Base-by-base conservation (phyloP, 2,113 vertebrate genomes). In the Thomomys bottae region DNA sequence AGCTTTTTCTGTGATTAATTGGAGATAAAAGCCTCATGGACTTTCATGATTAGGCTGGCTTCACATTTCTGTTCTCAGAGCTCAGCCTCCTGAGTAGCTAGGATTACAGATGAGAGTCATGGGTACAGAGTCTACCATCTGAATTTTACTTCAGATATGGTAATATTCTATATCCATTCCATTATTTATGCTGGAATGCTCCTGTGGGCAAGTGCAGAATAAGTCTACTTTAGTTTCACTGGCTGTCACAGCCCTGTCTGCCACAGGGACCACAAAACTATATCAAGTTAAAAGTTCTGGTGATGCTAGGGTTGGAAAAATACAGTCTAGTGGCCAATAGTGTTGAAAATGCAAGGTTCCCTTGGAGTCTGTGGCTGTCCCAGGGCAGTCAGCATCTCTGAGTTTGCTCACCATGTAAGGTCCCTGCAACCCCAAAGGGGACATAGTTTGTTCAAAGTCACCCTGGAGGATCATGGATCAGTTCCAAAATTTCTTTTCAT, bases 341-440 rank as follows among this genome's bases (percentile, higher is more conserved):
- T 89, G 77, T 61, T 12, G 30, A 77, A n/a, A 78, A 36, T 0
- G 3, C 36, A 57, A 54, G 61, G 42, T 36, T 67, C 84, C 34
- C 28, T 6, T 12, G 84, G 85, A 96, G 78, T 61, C 70, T 81
- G 76, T 75, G 18, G 32, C 85, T 38, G 75, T 81, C 38, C 63
- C 72, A 88, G 67, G 63, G 80, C 88, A 96, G 40, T 86, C 83
- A 81, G 96, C 80, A 71, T 57, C 73, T 71, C 90, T n/a, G n/a
- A 86, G 83, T 84, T 94, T 95, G 76, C 76, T 75, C 70, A 90
- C 85, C 84, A 88, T 87, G 90, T 71, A 90, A 92, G 84, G 94
- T 93, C 92, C 88, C 88, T 59, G 59, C 86, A 92, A 67, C 80
- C 17, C 92, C 36, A 2, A 82, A 17, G 92, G 90, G 70, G 30